phyloP scores from a whole-genome alignment of 2,888 invertebrate genomes.

The Cataglyphis rosenhaueri region DNA sequence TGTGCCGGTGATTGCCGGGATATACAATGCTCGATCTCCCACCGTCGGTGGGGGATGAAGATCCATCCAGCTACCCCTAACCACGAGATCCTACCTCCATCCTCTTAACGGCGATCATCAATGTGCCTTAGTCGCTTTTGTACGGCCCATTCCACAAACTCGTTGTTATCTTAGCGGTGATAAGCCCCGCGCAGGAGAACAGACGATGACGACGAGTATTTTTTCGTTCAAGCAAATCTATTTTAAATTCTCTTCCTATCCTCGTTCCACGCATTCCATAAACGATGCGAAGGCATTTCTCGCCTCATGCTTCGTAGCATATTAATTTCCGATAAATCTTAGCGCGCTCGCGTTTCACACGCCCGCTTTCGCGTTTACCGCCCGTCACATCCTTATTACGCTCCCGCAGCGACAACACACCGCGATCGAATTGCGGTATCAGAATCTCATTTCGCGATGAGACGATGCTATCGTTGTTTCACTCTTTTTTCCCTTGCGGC shows the following conservation, averaged over 20 bases:
- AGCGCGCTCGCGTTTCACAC: background rate
- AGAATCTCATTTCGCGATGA: slow-evolving; percentile 47
- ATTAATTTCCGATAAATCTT: slow-evolving; percentile 74
- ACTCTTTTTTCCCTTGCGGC: background rate
- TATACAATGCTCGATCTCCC: slow-evolving; percentile 54
- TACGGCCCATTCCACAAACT: slow-evolving; percentile 51
- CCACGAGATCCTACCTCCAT: slow-evolving; percentile 28
- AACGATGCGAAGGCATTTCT: slow-evolving; percentile 64
- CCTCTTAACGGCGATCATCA: slow-evolving; percentile 58
- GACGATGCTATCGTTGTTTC: slow-evolving; percentile 32
- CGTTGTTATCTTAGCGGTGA: slow-evolving; percentile 61
- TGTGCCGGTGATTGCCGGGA: slow-evolving; percentile 41
- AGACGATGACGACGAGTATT: slow-evolving; percentile 66
- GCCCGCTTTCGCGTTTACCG: slow-evolving; percentile 8
- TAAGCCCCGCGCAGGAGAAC: slow-evolving; percentile 71
- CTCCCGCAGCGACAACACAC: slow-evolving; percentile 8
- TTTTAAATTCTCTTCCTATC: slow-evolving; percentile 78
- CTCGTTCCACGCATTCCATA: slow-evolving; percentile 23
- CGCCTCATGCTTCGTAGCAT: slow-evolving; percentile 66
- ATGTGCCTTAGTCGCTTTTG: slow-evolving; percentile 67
- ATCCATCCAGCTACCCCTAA: slow-evolving; percentile 47
- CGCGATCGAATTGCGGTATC: slow-evolving; percentile 48
- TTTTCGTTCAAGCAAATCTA: slow-evolving; percentile 76
- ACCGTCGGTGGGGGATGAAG: slow-evolving; percentile 40
- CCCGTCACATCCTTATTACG: slow-evolving; percentile 20